Percentiles rank a stretch among this genome's conserved stretches.
These are phyloP conservation scores for Scarus forsteni DNA, from an alignment of 2,797 vertebrate species.

Conservation along the genomic window DNA sequence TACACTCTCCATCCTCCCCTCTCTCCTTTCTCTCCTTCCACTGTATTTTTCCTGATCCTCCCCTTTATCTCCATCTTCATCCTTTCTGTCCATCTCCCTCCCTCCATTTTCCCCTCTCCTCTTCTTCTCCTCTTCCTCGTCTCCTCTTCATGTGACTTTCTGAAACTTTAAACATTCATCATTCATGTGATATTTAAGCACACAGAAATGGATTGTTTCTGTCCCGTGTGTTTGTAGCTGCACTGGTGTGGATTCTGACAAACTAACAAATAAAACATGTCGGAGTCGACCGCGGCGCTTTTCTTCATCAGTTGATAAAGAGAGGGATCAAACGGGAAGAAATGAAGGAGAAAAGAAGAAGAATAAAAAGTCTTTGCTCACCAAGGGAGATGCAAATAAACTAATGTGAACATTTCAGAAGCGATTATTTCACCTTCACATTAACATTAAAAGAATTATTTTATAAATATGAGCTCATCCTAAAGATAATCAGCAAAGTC, in stretches of 20 bases:
- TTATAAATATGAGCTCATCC: too few species aligned
- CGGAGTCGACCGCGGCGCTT: conserved; percentile 33
- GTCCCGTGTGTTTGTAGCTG: conserved; percentile 7
- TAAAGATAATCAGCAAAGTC: too few species aligned
- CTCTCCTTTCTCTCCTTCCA: too few species aligned
- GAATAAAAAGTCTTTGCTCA: neutral
- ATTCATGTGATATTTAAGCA: conserved; percentile 54
- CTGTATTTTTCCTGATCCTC: too few species aligned
- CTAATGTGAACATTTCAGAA: neutral
- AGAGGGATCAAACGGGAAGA: conserved; percentile 22
- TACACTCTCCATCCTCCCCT: too few species aligned
- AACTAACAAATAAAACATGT: conserved; percentile 52
- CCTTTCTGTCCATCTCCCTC: accelerated
- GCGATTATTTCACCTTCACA: too few species aligned
- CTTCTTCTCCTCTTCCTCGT: too few species aligned
- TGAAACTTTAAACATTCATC: conserved; percentile 55
- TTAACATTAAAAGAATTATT: too few species aligned
- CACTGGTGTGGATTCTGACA: conserved; percentile 49
- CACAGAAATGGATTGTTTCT: conserved; percentile 15
- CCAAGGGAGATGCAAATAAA: neutral
- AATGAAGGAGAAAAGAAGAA: conserved; percentile 2
- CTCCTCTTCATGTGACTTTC: conserved; percentile 4
- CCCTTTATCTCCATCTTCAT: too few species aligned
- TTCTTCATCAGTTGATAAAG: conserved; percentile 5
- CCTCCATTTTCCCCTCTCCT: neutral